phyloP scores from a whole-genome alignment of 2,888 invertebrate genomes.

The Callyntrura sp. region DNA sequence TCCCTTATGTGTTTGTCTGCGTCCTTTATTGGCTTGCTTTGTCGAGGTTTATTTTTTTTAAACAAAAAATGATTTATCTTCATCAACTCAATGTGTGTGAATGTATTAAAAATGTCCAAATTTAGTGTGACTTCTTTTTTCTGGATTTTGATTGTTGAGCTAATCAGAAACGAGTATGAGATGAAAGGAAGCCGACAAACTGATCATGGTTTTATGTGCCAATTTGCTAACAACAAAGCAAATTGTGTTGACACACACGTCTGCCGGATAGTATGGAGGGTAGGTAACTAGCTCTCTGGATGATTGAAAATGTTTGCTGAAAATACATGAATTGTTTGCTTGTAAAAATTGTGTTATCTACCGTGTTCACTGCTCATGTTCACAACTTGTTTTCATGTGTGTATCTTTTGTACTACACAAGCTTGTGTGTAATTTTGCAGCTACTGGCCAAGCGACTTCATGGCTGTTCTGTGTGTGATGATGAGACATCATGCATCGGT shows the following conservation, averaged over 20 bases:
- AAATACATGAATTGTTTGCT: slow-evolving; percentile 57
- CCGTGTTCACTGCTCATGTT: not conserved
- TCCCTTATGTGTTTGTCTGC: not conserved
- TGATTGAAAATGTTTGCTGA: slow-evolving; percentile 50
- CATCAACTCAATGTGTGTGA: slow-evolving; percentile 4
- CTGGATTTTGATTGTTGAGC: slow-evolving; percentile 24
- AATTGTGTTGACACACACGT: not conserved
- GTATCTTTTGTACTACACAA: not conserved
- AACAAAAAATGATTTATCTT: slow-evolving; percentile 1
- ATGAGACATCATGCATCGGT: not conserved
- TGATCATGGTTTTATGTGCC: slow-evolving; percentile 33
- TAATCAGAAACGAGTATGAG: slow-evolving; percentile 9
- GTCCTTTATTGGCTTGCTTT: not conserved
- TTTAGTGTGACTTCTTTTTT: not conserved
- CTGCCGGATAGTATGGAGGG: not conserved
- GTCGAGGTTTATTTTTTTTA: not conserved
- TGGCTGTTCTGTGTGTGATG: not conserved
- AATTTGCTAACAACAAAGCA: slow-evolving; percentile 51
- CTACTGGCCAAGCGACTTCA: not conserved
- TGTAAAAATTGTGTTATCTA: slow-evolving; percentile 58
- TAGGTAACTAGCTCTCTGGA: no score
- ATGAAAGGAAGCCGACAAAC: slow-evolving; percentile 28
- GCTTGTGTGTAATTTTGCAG: slow-evolving; percentile 15
- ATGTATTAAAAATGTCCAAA: not conserved
- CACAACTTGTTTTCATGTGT: not conserved